Evolutionary conservation across 2,888 invertebrate species (phyloP), one percentile per base, ranked within the genome.

Genomic region (Ariolimax columbianus): DNA sequence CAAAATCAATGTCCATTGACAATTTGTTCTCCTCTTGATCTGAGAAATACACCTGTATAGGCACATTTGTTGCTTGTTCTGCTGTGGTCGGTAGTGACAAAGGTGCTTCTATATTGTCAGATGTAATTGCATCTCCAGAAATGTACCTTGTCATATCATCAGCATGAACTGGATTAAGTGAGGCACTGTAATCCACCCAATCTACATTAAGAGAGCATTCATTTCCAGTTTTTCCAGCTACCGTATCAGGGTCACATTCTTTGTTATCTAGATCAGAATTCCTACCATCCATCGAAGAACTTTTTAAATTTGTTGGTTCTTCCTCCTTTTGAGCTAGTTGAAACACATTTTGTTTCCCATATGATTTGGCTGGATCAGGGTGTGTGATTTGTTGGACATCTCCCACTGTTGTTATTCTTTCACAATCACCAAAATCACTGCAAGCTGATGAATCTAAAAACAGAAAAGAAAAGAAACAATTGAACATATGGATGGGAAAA

Each of bases 351-450:
- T 78, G 59, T 63, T 78, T 40, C 23, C 78, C 78, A 23, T 78
- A 23, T 38, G 78, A 26, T 9, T 63, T 59, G 63, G 36, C n/a
- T 78, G 38, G 33, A 75, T 75, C 75, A 33, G 75, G 51, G 47
- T 30, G 47, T 14, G 30, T 47, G 4, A 30, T 38, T 30, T 30
- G 51, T 7, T 19, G 19, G 26, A n/a, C n/a, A 11, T 30, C 77
- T 51, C 23, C 55, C 33, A 23, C 17, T 38, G 77, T n/a, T 4
- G 38, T 47, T 63, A 63, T 38, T 30, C 66, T n/a, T 47, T 43
- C 33, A 43, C 40, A 63, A 40, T 79, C 79, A 43, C 79, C 79
- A 68, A 38, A 63, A 33, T 79, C 79, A 40, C 47, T 43, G 30
- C 47, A 47, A 47, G 79, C 63, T 30, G 30, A n/a, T 17, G 66